Evolutionary conservation across 2,113 vertebrate genomes (phyloP).

Genomic region (Urocynchramus pylzowi): DNA sequence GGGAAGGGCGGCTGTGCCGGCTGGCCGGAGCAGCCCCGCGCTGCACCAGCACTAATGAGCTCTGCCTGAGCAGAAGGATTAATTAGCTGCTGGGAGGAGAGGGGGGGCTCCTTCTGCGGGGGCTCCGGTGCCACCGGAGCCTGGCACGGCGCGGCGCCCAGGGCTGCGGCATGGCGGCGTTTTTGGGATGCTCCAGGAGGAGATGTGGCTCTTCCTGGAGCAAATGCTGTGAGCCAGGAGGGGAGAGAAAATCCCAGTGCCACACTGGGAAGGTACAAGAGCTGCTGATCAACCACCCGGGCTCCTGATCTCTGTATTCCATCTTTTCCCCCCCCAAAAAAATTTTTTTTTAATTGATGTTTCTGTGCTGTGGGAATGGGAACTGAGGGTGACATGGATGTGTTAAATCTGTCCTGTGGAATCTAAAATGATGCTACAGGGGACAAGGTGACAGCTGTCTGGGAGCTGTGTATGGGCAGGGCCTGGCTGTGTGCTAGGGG

Average conservation of each 20-base stretch:
- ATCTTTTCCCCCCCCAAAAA: fast-evolving
- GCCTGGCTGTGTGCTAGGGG: not conserved
- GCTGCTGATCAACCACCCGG: fast-evolving
- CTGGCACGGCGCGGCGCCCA: not conserved
- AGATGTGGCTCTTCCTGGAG: not conserved
- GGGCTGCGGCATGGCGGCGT: fast-evolving
- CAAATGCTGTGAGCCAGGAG: fast-evolving
- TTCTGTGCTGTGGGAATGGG: not conserved
- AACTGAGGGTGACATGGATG: not conserved
- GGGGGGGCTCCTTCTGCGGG: not conserved
- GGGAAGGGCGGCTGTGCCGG: slow-evolving; percentile 1
- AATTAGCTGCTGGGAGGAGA: slow-evolving; percentile 32
- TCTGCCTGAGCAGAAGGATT: slow-evolving; percentile 55
- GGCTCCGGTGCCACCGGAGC: not conserved
- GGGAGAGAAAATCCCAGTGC: not conserved
- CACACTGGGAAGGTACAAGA: fast-evolving
- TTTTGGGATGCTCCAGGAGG: not conserved
- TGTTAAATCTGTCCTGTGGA: not conserved
- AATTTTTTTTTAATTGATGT: not conserved
- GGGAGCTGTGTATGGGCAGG: not conserved
- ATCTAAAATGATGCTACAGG: not conserved
- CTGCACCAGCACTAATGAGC: slow-evolving; percentile 35
- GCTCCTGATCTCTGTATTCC: not conserved
- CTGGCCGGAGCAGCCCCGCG: not conserved
- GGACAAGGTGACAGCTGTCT: not conserved